Base-by-base conservation (phyloP, 2,797 vertebrate species). In the Urosaurus nigricauda region DNA sequence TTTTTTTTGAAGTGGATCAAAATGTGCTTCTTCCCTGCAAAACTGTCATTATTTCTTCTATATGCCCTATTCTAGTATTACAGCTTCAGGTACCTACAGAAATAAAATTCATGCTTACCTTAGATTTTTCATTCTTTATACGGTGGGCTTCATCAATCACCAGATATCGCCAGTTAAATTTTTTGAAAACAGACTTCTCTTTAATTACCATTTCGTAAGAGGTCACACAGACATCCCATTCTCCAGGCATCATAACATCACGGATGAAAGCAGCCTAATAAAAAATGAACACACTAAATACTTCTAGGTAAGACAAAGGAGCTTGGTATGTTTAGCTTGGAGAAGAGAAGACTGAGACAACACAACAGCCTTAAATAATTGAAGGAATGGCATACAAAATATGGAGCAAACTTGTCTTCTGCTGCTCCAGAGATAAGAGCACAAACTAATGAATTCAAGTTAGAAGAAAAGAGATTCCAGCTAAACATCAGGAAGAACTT, bases 101-200 rank as follows among this genome's bases (percentile, higher is more conserved):
- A 84, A n/a, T 8, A 77, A 47, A 91, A 71, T 51, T 0, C n/a
- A 51, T 87, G 26, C 88, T 96, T 95, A 97, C 97, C 97, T 98
- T 98, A 53, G 97, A 98, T 87, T 97, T 98, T 92, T 98, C 97
- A 94, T 98, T 98, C 95, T 98, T 98, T 95, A 98, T 98, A 94
- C 97, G 96, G 94, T 98, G 97, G 74, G 97, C 97, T 96, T 98
- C 97, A 94, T 98, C 97, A 13, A 98, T 98, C 77, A 98, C 97
- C 87, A 98, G 91, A 90, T 98, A 98, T 71, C 97, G 94, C 97
- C 97, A 98, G 90, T 98, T 97, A 94, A 98, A 98, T 86, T 97
- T 98, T 93, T 98, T 98, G 95, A 98, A 98, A 82, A 98, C 97
- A 12, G 97, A 97, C 87, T 97, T 98, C 94, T 98, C 97, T 93